Evolutionary conservation across 2,888 invertebrate species (phyloP).

Genomic region (Pollenia angustigena): DNA sequence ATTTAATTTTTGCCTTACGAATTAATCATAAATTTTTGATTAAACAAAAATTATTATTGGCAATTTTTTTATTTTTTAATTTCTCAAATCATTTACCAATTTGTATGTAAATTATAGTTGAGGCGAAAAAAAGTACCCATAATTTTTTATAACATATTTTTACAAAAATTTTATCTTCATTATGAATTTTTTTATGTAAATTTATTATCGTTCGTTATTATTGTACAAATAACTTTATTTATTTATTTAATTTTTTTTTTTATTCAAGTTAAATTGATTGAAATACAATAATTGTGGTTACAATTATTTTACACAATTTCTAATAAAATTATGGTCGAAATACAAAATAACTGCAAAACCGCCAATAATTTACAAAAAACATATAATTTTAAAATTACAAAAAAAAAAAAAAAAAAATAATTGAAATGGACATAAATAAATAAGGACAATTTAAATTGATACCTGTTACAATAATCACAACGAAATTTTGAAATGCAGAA

Average conservation of each 20-base stretch:
- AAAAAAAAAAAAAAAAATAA: constrained; percentile 21
- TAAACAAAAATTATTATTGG: constrained; percentile 21
- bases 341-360: constrained; percentile 61
- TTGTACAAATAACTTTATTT: constrained; percentile 9
- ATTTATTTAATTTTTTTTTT: constrained; percentile 23
- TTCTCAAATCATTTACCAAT: constrained; percentile 7
- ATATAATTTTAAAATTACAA: constrained; percentile 32
- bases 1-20: neutral
- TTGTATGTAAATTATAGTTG: constrained; percentile 32
- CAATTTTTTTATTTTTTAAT: constrained; percentile 17
- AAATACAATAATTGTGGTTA: constrained; percentile 67
- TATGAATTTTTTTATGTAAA: constrained; percentile 49
- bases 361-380: constrained; percentile 39
- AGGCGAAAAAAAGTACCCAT: constrained; percentile 2
- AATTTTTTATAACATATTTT: constrained; percentile 9
- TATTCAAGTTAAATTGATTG: constrained; percentile 40
- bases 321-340: constrained; percentile 68
- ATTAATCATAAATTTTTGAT: constrained; percentile 10
- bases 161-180: constrained; percentile 33
- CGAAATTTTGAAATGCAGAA: constrained; percentile 22
- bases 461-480: constrained; percentile 60
- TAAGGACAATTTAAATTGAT: constrained; percentile 65
- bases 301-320: constrained; percentile 70
- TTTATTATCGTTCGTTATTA: constrained; percentile 34
- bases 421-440: constrained; percentile 46